These are phyloP conservation scores for Helicoverpa zea DNA, from an alignment of 1,140 invertebrate species.

Conservation along the genomic window DNA sequence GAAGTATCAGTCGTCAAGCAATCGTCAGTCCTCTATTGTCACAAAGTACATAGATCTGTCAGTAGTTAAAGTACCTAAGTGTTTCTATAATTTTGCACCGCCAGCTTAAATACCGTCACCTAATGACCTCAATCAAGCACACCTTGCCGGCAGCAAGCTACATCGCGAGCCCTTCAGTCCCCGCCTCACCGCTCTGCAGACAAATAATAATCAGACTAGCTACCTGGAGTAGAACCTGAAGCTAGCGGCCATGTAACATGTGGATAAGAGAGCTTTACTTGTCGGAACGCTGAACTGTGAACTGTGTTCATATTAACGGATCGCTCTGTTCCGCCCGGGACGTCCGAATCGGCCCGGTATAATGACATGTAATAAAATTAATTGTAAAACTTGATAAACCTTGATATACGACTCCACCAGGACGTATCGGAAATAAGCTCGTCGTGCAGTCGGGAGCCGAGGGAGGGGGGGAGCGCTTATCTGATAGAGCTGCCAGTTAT, in stretches of 20 bases:
- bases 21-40: too few relatives aligned
- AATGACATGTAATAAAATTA: conserved; percentile 31
- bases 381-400: conserved; percentile 36
- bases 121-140: too few relatives aligned
- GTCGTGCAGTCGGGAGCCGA: not conserved
- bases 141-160: too few relatives aligned
- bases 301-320: not conserved
- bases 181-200: too few relatives aligned
- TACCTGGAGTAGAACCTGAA: too few relatives aligned
- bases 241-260: not conserved
- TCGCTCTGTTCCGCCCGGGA: not conserved
- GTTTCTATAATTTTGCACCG: too few relatives aligned
- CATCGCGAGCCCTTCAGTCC: too few relatives aligned
- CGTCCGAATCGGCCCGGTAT: not conserved
- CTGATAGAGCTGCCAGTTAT: conserved; percentile 1
- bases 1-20: too few relatives aligned
- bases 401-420: conserved; percentile 31
- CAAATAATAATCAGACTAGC: too few relatives aligned
- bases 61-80: too few relatives aligned
- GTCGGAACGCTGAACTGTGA: not conserved
- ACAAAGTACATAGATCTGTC: too few relatives aligned
- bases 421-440: conserved; percentile 41
- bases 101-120: too few relatives aligned
- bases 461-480: not conserved
- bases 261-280: not conserved